Evolutionary conservation across 2,113 vertebrate species (phyloP), one percentile per base, ranked within the genome.

Genomic region (Oreocharis arfaki): DNA sequence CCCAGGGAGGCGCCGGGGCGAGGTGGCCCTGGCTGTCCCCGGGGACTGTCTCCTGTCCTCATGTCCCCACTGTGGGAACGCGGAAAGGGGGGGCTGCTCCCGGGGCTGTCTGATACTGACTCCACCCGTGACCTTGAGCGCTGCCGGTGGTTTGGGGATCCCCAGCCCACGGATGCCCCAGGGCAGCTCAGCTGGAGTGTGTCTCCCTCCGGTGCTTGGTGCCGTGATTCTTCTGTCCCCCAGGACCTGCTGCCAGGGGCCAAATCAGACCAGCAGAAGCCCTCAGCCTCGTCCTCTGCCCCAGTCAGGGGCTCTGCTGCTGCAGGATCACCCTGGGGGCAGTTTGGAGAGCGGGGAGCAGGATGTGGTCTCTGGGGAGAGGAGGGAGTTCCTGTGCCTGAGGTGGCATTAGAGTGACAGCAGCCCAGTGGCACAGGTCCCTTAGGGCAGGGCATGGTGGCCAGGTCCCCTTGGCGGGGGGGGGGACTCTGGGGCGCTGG

Each of bases 351-450:
- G 23, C 0, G 2, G 16, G 44, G 21, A 52, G 55, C 46, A 59
- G 27, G 42, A 23, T 39, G 75, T 16, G 24, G 10, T 57, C 28
- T 41, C n/a, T 41, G 47, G 46, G n/a, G 33, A 41, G 21, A 52
- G 6, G 5, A 63, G 10, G n/a, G 9, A 15, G 6, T 35, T 50
- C 10, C 13, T 37, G 52, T 37, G 44, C 20, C n/a, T 2, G 11
- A 46, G 60, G 19, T 41, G 49, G 20, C 26, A 8, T 35, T 21
- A 8, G 17, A 13, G 16, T 61, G 70, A 18, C 28, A 13, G 52
- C 30, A n/a, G 8, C 41, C 20, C 2, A 0, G 33, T 2, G 27
- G 28, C 0, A 0, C 0, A 1, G 16, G 16, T 82, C n/a, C 39
- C 46, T 26, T 15, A 24, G 41, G 53, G 30, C 64, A 46, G 11